Evolutionary conservation across 1,140 invertebrate genomes (phyloP).

Genomic region (Polypedilum pembai): DNA sequence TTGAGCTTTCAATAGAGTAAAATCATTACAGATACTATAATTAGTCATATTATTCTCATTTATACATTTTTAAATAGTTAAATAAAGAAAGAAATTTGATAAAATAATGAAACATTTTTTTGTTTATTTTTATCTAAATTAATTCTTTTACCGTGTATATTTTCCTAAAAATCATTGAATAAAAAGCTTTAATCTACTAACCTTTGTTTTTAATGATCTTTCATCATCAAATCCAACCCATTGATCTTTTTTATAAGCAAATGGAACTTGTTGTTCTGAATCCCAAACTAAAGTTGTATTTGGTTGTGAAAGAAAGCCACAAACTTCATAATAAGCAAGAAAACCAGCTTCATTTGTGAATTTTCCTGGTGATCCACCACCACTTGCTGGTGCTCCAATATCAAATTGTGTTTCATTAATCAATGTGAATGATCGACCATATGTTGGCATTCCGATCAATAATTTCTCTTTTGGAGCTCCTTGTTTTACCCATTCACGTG

Average conservation of each 20-base stretch:
- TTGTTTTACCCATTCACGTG: slow-evolving; percentile 86
- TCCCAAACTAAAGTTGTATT: slow-evolving; percentile 94
- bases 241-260: slow-evolving; percentile 82
- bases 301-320: slow-evolving; percentile 80
- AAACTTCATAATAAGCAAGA: slow-evolving; percentile 92
- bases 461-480: slow-evolving; percentile 93
- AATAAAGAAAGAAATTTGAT: too few species aligned
- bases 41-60: too few species aligned
- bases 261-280: slow-evolving; percentile 91
- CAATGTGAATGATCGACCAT: slow-evolving; percentile 91
- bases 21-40: too few species aligned
- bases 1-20: too few species aligned
- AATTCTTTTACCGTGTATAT: too few species aligned
- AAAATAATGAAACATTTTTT: too few species aligned
- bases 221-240: slow-evolving; percentile 97
- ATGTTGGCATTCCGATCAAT: slow-evolving; percentile 91
- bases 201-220: slow-evolving; percentile 85
- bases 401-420: slow-evolving; percentile 81
- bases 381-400: slow-evolving; percentile 82
- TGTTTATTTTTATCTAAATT: too few species aligned
- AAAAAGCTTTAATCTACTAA: slow-evolving; percentile 42
- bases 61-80: too few species aligned
- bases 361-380: slow-evolving; percentile 73
- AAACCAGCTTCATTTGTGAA: slow-evolving; percentile 85
- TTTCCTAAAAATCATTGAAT: too few species aligned